A percentile compares a stretch with the other conserved stretches of the same genome.
These are phyloP conservation scores for Melanostoma mellinum DNA, from an alignment of 2,888 invertebrate species.

Conservation along the genomic window DNA sequence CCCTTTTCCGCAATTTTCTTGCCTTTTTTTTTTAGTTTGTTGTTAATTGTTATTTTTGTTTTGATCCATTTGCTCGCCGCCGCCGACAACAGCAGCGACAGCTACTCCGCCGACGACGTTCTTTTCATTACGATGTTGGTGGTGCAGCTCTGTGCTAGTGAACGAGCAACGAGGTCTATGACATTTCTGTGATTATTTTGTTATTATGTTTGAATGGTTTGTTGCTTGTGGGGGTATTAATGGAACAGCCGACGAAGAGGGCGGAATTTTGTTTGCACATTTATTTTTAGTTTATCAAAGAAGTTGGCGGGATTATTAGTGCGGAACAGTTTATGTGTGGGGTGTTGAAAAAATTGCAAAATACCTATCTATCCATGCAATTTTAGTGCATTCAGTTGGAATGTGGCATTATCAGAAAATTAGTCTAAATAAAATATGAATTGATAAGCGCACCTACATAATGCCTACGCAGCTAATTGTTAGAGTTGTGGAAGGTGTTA, in stretches of 20 bases:
- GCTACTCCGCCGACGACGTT: neutral
- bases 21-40: constrained; percentile 33
- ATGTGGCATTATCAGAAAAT: neutral
- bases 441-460: too few relatives aligned
- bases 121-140: constrained; percentile 13
- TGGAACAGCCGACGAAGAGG: neutral
- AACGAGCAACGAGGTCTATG: constrained; percentile 55
- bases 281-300: constrained; percentile 43
- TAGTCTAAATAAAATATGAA: neutral
- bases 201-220: constrained; percentile 61
- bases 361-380: neutral
- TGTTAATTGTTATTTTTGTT: constrained; percentile 54
- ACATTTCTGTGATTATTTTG: constrained; percentile 62
- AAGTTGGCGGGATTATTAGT: constrained; percentile 53
- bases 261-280: constrained; percentile 35
- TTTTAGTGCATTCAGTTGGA: constrained; percentile 11
- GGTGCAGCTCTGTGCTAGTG: constrained; percentile 5
- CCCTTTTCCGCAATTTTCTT: constrained; percentile 52
- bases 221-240: constrained; percentile 4
- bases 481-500: too few relatives aligned
- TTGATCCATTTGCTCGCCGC: constrained; percentile 53
- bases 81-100: neutral
- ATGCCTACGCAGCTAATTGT: too few relatives aligned
- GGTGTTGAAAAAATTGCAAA: constrained; percentile 8
- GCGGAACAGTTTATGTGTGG: constrained; percentile 41